phyloP scores from a whole-genome alignment of 2,888 invertebrate genomes.

The Hipparchia semele region DNA sequence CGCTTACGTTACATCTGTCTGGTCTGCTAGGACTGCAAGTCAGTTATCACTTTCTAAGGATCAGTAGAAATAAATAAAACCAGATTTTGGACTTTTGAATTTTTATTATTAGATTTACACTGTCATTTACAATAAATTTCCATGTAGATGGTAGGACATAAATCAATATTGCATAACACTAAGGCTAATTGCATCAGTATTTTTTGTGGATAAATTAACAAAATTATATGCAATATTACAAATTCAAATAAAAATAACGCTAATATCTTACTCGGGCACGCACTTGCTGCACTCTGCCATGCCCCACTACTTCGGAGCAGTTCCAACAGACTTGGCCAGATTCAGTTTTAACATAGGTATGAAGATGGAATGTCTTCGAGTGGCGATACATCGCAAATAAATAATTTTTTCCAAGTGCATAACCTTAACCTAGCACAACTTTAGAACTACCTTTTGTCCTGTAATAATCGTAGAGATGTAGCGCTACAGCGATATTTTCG shows the following conservation, averaged over 20 bases:
- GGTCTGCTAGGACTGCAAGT: no score
- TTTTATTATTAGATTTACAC: conserved; percentile 83
- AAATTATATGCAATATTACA: conserved; percentile 82
- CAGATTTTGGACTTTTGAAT: conserved; percentile 77
- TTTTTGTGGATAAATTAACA: conserved; percentile 81
- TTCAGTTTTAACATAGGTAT: conserved; percentile 50
- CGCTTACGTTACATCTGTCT: no score
- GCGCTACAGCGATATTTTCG: conserved; percentile 72
- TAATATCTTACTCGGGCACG: conserved; percentile 82
- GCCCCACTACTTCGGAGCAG: conserved; percentile 56
- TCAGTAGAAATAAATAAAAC: conserved; percentile 56
- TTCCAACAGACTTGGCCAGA: conserved; percentile 51
- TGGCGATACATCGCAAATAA: conserved; percentile 56
- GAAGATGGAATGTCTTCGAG: conserved; percentile 72
- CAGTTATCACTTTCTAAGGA: no score
- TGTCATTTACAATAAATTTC: conserved; percentile 84
- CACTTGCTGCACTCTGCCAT: conserved; percentile 60
- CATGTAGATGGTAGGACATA: conserved; percentile 83
- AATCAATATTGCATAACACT: conserved; percentile 83
- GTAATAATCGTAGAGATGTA: conserved; percentile 72
- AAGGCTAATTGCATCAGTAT: conserved; percentile 83
- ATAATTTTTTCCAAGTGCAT: conserved; percentile 67
- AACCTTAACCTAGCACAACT: conserved; percentile 78
- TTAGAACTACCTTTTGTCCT: conserved; percentile 72
- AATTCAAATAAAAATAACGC: conserved; percentile 81